Percentiles rank a stretch among this genome's conserved stretches.
Evolutionary conservation across 2,888 invertebrate species (phyloP).

Genomic region (Spialia ferax): DNA sequence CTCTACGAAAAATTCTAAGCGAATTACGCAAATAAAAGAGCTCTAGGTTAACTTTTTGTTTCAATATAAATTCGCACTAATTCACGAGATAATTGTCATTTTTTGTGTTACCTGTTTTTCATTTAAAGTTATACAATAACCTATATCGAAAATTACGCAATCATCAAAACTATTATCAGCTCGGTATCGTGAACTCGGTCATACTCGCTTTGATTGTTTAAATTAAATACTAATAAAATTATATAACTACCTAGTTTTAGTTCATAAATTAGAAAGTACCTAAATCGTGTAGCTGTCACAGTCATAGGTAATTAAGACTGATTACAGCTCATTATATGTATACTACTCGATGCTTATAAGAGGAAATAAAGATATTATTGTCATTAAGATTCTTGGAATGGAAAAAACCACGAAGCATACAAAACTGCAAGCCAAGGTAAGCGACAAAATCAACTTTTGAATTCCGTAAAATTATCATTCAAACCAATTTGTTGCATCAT

Average conservation of each 20-base stretch:
- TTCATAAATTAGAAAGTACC: constrained; percentile 16
- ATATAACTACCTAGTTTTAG: constrained; percentile 2
- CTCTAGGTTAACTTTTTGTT: too few species aligned
- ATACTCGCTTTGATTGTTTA: neutral
- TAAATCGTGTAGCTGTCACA: constrained; percentile 1
- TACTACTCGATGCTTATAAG: neutral
- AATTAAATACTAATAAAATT: constrained; percentile 6
- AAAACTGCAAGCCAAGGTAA: constrained; percentile 48
- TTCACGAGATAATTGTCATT: neutral
- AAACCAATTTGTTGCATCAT: constrained; percentile 46
- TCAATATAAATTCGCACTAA: neutral
- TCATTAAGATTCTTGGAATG: constrained; percentile 5
- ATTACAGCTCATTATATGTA: constrained; percentile 1
- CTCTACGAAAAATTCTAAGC: too few species aligned
- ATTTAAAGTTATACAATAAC: neutral
- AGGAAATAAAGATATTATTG: constrained; percentile 20
- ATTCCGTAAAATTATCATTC: constrained; percentile 49
- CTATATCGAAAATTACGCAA: neutral
- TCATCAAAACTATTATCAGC: neutral
- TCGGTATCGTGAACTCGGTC: neutral
- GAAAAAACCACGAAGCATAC: constrained; percentile 35
- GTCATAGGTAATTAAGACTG: neutral
- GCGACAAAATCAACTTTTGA: constrained; percentile 56
- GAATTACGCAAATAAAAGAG: too few species aligned
- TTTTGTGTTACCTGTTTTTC: neutral